Conservation (phyloP, 2,797 vertebrate species). For the Tenualosa thibaudeaui region DNA sequence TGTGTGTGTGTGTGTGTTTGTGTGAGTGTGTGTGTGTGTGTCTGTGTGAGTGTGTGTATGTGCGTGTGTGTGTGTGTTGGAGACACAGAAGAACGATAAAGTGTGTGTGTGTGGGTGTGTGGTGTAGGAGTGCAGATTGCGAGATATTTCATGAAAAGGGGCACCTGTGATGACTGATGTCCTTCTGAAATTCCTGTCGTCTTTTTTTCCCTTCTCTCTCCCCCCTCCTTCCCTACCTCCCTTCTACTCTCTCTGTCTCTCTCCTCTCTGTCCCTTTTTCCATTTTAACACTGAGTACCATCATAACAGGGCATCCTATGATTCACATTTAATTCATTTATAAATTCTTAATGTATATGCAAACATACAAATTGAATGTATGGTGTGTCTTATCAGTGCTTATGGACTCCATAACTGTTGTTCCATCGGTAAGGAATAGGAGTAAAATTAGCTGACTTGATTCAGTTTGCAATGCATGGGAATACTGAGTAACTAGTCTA, state of each 20-base stretch:
- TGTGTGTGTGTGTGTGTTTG: background rate
- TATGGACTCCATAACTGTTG: background rate
- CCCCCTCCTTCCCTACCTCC: background rate
- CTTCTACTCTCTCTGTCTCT: background rate
- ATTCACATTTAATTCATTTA: too few species aligned
- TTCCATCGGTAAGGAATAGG: background rate
- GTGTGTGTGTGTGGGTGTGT: background rate
- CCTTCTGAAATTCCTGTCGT: background rate
- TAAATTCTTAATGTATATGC: too few species aligned
- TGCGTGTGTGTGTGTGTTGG: slow-evolving; percentile 5
- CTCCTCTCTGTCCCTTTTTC: background rate
- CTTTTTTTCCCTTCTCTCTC: too few species aligned
- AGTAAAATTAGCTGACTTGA: background rate
- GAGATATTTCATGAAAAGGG: slow-evolving; percentile 17
- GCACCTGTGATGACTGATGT: background rate
- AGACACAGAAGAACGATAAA: too few species aligned
- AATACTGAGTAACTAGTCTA: background rate
- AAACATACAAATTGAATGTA: too few species aligned
- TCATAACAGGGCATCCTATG: background rate
- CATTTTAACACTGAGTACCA: background rate
- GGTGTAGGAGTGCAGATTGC: slow-evolving; percentile 3
- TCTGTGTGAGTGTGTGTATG: slow-evolving; percentile 1
- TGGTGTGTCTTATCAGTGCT: background rate
- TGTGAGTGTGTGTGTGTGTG: background rate
- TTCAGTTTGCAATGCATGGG: background rate